Conservation (phyloP, 2,888 invertebrate species). For the Pseudococcus jackbeardsleyi region DNA sequence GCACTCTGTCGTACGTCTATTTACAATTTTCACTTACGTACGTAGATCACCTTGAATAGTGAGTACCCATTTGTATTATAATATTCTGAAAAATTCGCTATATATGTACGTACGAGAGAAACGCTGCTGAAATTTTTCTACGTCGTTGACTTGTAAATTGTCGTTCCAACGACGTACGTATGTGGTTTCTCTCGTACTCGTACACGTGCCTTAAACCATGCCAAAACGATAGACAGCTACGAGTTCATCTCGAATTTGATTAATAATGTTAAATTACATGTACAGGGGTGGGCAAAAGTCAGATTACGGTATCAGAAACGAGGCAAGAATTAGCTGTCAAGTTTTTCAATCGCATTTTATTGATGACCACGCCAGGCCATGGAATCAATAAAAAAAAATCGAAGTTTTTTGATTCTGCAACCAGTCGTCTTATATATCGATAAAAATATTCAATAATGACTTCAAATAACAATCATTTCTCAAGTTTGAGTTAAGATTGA, state of each 20-base stretch:
- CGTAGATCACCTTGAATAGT: constrained; percentile 5
- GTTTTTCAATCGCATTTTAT: too few relatives aligned
- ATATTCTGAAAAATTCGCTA: not conserved
- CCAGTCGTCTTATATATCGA: too few relatives aligned
- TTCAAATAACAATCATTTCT: too few relatives aligned
- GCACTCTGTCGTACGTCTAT: not conserved
- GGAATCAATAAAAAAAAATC: too few relatives aligned
- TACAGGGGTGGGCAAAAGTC: too few relatives aligned
- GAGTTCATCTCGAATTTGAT: not conserved
- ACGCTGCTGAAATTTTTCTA: constrained; percentile 4
- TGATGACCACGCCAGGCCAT: too few relatives aligned
- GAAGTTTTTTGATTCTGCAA: too few relatives aligned
- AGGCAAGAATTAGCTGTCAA: too few relatives aligned
- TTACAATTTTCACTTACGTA: not conserved
- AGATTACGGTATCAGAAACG: too few relatives aligned
- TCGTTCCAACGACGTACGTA: not conserved
- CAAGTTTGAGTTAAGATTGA: too few relatives aligned
- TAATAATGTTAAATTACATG: not conserved
- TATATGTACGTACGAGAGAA: not conserved
- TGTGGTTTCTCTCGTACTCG: not conserved
- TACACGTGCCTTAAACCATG: constrained; percentile 4
- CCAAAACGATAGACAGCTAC: not conserved
- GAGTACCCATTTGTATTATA: not conserved
- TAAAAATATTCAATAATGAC: too few relatives aligned
- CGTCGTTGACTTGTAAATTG: not conserved